These are phyloP conservation scores for Pyrochroa serraticornis DNA, from an alignment of 2,888 invertebrate species.

Conservation along the genomic window DNA sequence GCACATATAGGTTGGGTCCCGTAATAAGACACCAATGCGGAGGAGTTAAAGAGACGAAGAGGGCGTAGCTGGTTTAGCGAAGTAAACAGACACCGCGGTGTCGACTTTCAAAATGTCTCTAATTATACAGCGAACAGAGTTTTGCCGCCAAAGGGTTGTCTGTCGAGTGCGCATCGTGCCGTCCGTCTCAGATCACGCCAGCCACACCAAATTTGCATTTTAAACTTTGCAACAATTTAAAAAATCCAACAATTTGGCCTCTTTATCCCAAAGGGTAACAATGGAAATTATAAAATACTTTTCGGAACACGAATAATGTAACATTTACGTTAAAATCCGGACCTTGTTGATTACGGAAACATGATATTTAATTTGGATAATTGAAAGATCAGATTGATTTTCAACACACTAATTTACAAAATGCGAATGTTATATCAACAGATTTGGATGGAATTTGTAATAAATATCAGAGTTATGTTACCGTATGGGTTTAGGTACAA, in stretches of 20 bases:
- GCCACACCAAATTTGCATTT: conserved; percentile 9
- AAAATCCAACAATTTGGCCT: background rate
- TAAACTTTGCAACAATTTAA: background rate
- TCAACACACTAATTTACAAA: conserved; percentile 22
- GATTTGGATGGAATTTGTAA: conserved; percentile 15
- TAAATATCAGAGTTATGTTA: conserved; percentile 20
- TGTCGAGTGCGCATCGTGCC: background rate
- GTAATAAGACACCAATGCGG: conserved; percentile 23
- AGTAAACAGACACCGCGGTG: conserved; percentile 49
- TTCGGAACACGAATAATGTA: background rate
- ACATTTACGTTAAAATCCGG: too few species aligned
- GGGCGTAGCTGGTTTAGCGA: conserved; percentile 31
- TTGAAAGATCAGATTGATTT: conserved; percentile 22
- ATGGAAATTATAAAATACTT: background rate
- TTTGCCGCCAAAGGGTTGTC: conserved; percentile 35
- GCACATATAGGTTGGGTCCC: conserved; percentile 23
- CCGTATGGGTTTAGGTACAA: background rate
- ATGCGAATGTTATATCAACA: conserved; percentile 20
- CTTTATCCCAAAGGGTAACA: background rate
- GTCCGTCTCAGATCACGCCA: conserved; percentile 1
- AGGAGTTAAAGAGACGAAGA: conserved; percentile 30
- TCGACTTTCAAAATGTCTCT: conserved; percentile 51
- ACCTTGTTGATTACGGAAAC: conserved; percentile 1
- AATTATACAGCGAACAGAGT: conserved; percentile 43
- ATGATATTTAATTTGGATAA: conserved; percentile 19